Conservation (phyloP, 2,797 vertebrate genomes). For the Propithecus perrieri region DNA sequence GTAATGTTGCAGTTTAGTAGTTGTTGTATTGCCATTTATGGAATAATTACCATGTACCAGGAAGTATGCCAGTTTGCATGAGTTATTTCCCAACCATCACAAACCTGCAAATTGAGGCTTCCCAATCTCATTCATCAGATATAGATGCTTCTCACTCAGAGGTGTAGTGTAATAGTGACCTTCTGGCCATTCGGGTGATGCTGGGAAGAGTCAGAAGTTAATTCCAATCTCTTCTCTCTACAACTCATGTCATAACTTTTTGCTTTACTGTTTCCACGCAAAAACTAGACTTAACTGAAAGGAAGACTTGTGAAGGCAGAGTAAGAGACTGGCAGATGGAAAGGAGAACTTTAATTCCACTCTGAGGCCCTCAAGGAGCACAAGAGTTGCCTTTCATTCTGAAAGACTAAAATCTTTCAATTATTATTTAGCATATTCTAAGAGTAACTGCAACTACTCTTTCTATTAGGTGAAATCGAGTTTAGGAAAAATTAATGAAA, state of each 20-base stretch:
- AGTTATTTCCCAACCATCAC: neutral
- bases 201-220: neutral
- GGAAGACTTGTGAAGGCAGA: too few species aligned
- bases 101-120: neutral
- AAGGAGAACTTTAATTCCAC: neutral
- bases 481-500: neutral
- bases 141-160: neutral
- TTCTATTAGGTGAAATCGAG: neutral
- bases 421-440: neutral
- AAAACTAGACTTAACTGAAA: neutral
- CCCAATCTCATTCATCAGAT: neutral
- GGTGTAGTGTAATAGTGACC: too few species aligned
- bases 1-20: neutral
- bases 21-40: neutral
- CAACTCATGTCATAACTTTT: neutral
- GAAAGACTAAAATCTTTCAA: neutral
- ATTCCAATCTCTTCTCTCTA: neutral
- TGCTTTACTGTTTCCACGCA: neutral
- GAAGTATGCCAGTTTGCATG: neutral
- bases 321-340: neutral
- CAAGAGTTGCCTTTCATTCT: neutral
- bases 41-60: neutral
- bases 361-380: too few species aligned
- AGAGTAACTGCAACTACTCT: neutral
- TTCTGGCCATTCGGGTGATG: neutral